A percentile compares a stretch with the other conserved stretches of the same genome.
Conservation (phyloP, 2,113 vertebrate species). For the Antidorcas marsupialis region DNA sequence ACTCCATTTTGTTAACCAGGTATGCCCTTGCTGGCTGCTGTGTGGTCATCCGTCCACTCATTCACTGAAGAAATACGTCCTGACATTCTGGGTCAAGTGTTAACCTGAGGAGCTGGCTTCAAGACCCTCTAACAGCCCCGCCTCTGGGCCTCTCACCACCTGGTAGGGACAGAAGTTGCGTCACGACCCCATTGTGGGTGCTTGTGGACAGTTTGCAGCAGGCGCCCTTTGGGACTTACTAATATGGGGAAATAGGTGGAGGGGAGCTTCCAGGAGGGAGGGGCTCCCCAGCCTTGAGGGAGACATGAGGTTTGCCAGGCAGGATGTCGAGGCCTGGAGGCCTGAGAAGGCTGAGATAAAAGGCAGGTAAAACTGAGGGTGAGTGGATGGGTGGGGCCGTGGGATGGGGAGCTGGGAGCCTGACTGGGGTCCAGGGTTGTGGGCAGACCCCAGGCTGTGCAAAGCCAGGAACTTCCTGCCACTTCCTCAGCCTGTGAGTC, state of each 20-base stretch:
- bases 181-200: background rate
- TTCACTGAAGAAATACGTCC: background rate
- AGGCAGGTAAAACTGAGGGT: background rate
- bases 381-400: accelerated
- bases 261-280: background rate
- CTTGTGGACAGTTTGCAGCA: background rate
- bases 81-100: background rate
- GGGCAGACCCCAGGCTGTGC: background rate
- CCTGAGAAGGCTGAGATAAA: background rate
- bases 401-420: background rate
- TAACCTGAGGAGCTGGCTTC: background rate
- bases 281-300: background rate
- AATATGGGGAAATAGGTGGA: background rate
- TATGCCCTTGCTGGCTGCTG: accelerated
- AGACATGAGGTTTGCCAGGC: background rate
- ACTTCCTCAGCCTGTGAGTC: background rate
- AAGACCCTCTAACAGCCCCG: background rate
- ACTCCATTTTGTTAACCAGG: background rate
- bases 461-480: background rate
- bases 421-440: background rate
- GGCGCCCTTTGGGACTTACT: background rate
- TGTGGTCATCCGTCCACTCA: background rate
- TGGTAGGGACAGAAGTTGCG: background rate
- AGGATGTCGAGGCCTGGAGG: background rate
- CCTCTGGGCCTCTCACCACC: background rate